Conservation (phyloP, 2,797 vertebrate genomes). For the Hoplostethus atlanticus region DNA sequence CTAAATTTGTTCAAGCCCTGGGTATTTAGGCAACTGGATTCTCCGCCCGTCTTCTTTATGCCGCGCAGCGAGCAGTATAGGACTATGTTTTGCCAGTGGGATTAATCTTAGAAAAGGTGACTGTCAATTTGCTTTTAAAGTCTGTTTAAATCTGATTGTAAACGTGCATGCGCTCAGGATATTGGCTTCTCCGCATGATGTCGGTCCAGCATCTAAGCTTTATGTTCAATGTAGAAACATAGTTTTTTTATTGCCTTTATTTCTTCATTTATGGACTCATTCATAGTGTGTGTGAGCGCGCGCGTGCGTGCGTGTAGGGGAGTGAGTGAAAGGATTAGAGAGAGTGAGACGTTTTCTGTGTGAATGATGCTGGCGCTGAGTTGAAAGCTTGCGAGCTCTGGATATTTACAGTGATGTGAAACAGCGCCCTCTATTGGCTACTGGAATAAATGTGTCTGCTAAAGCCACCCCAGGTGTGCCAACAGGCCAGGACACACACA, state of each 20-base stretch:
- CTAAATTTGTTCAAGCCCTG: not conserved
- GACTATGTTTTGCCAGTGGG: constrained; percentile 1
- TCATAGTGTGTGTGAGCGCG: not conserved
- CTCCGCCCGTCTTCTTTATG: not conserved
- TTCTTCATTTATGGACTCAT: not conserved
- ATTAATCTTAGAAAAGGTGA: constrained; percentile 22
- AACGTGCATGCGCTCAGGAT: constrained; percentile 33
- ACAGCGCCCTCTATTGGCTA: constrained; percentile 54
- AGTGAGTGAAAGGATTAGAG: not conserved
- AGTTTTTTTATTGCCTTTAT: not conserved
- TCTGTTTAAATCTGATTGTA: constrained; percentile 7
- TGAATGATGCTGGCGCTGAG: constrained; percentile 28
- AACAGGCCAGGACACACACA: not conserved
- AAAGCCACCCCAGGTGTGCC: not conserved
- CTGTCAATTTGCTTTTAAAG: constrained; percentile 62
- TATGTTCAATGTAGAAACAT: not conserved
- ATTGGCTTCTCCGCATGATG: not conserved
- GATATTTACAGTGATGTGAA: constrained; percentile 21
- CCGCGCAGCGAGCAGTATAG: not conserved
- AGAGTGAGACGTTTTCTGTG: constrained; percentile 1
- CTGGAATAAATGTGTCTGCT: fast-evolving
- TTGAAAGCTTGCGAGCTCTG: not conserved
- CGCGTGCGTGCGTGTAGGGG: not conserved
- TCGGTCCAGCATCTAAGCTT: not conserved
- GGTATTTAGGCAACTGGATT: not conserved